phyloP scores from a whole-genome alignment of 2,797 vertebrate species.

The Euthynnus affinis region DNA sequence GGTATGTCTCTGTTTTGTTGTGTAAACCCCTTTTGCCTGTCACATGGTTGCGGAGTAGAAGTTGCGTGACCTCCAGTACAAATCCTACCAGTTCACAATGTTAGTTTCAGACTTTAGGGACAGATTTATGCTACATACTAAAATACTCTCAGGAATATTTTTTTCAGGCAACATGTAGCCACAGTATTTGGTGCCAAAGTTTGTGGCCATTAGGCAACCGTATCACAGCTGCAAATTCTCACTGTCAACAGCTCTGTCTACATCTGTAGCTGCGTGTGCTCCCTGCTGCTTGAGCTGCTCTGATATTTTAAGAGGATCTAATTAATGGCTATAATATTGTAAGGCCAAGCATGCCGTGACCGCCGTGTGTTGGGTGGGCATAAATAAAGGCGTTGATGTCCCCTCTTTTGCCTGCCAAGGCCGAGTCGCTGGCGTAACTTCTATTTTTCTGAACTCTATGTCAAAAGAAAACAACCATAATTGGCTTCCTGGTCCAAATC shows the following conservation, averaged over 20 bases:
- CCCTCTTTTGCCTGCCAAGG: conserved; percentile 6
- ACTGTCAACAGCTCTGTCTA: conserved; percentile 19
- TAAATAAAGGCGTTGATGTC: conserved; percentile 22
- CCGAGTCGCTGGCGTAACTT: conserved; percentile 18
- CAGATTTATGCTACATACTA: not conserved
- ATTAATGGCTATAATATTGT: conserved; percentile 49
- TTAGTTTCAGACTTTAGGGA: not conserved
- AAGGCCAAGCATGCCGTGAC: conserved; percentile 22
- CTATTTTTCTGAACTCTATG: conserved; percentile 40
- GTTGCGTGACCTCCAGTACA: not conserved
- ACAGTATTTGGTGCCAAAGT: not conserved
- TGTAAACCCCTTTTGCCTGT: conserved; percentile 13
- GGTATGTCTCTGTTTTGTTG: conserved; percentile 12
- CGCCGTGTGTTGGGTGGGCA: conserved; percentile 20
- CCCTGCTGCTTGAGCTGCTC: conserved; percentile 33
- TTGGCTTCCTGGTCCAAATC: conserved; percentile 19
- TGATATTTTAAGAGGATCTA: conserved; percentile 48
- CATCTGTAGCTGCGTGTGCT: conserved; percentile 33
- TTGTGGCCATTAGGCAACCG: not conserved
- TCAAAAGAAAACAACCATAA: conserved; percentile 30
- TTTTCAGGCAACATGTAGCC: not conserved
- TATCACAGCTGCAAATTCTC: conserved; percentile 22
- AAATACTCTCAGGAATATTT: not conserved
- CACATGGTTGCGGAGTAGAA: not conserved
- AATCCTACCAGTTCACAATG: too few relatives aligned